Evolutionary conservation across 2,888 invertebrate species (phyloP).

Genomic region (Brassicogethes aeneus): DNA sequence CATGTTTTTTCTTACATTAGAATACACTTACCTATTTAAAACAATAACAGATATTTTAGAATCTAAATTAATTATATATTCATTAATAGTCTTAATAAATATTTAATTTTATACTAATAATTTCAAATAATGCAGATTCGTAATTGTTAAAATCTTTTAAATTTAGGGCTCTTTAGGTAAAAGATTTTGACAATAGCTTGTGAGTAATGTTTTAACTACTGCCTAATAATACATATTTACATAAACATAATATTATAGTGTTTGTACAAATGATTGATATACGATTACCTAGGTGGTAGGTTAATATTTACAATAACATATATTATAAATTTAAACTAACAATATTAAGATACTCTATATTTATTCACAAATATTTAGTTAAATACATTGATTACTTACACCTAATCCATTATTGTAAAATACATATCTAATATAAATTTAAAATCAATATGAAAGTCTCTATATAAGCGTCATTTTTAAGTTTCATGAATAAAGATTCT

Average conservation of each 20-base stretch:
- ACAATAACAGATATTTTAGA: too few relatives aligned
- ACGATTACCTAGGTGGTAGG: too few relatives aligned
- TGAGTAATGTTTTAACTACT: neutral
- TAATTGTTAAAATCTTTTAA: neutral
- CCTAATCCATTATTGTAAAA: neutral
- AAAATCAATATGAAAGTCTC: constrained; percentile 2
- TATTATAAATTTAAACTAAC: too few relatives aligned
- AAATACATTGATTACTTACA: neutral
- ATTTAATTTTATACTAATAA: too few relatives aligned
- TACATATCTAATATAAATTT: neutral
- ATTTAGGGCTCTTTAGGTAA: neutral
- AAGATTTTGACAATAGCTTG: neutral
- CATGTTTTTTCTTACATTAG: neutral
- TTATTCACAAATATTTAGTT: neutral
- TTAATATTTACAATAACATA: too few relatives aligned
- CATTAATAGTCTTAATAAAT: too few relatives aligned
- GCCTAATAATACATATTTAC: neutral
- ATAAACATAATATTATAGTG: too few relatives aligned
- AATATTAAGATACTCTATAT: neutral
- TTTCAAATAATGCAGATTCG: too few relatives aligned
- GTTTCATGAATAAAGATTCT: too few relatives aligned
- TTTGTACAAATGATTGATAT: too few relatives aligned
- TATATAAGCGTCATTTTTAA: constrained; percentile 2
- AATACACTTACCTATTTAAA: too few relatives aligned
- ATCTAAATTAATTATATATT: too few relatives aligned